Base-by-base conservation (phyloP, 1,140 invertebrate species). In the Ericerus pela region DNA sequence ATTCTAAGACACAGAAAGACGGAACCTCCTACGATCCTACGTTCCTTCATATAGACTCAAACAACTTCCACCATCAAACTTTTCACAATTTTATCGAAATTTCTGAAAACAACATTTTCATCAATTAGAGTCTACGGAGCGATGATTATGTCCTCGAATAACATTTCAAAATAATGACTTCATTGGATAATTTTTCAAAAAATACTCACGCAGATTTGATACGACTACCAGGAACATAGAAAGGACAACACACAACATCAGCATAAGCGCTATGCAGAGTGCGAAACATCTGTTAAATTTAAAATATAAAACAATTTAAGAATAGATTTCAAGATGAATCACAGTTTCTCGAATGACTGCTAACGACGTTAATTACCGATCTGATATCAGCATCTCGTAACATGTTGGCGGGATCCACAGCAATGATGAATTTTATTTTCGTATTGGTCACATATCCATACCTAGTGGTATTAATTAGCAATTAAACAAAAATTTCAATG, bases 401-500 rank as follows among this genome's bases (percentile, higher is more conserved):
- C 4, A 82, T 80, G 66, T 90, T 93, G 18, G 84, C 81, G 1
- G 89, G 85, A 66, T 94, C 90, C 14, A 94, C 81, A 26, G 96
- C 83, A 59, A 96, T 81, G 14, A 97, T 82, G 69, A 96, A 85
- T 69, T 96, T 97, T 12, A 96, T 85, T 73, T 88, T 86, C 0
- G 91, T 96, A 68, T 96, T 96, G 12, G 92, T 96, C 16, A 94
- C 88, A 76, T 95, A 97, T 6, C 92, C 94, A 76, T 92, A 95
- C 88, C 96, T 89, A 81, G 91, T 95, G 70, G 3, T 8, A 47
- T 12, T 16, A 16, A 8, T 41, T 16, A 41, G 37, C 5, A 8
- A 16, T 41, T 41, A 16, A 41, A 16, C 14, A 16, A 6, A 10
- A n/a, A 41, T 8, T 41, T 41, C n/a, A 41, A 41, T 8, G 20